Percentiles rank a stretch among this genome's conserved stretches.
Conservation (phyloP, 2,888 invertebrate species). For the Tipula unca region DNA sequence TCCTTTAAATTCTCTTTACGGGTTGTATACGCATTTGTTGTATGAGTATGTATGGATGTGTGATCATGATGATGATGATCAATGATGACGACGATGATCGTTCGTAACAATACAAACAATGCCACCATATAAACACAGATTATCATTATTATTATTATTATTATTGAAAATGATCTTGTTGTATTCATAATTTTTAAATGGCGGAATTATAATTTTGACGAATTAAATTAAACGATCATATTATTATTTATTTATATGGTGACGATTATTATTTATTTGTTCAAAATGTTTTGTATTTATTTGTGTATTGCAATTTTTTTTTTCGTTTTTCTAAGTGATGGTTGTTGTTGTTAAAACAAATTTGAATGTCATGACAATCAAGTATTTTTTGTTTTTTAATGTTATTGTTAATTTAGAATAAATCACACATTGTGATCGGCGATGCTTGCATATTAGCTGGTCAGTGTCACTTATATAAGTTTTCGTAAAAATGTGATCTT, state of each 20-base stretch:
- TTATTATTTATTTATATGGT: neutral
- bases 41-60: too few species aligned
- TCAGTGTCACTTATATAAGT: neutral
- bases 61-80: neutral
- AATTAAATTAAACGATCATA: neutral
- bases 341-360: neutral
- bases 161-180: conserved; percentile 14
- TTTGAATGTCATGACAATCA: conserved; percentile 8
- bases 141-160: too few species aligned
- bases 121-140: neutral
- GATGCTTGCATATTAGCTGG: neutral
- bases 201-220: neutral
- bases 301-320: neutral
- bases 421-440: conserved; percentile 3
- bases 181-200: conserved; percentile 3
- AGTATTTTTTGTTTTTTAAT: neutral
- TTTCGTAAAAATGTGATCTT: neutral
- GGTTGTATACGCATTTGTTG: neutral
- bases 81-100: neutral
- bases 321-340: neutral
- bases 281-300: neutral
- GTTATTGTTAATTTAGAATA: neutral
- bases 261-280: neutral
- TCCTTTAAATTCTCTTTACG: neutral
- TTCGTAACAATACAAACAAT: neutral